phyloP scores from a whole-genome alignment of 2,888 invertebrate genomes.

The Yponomeuta evonymella region DNA sequence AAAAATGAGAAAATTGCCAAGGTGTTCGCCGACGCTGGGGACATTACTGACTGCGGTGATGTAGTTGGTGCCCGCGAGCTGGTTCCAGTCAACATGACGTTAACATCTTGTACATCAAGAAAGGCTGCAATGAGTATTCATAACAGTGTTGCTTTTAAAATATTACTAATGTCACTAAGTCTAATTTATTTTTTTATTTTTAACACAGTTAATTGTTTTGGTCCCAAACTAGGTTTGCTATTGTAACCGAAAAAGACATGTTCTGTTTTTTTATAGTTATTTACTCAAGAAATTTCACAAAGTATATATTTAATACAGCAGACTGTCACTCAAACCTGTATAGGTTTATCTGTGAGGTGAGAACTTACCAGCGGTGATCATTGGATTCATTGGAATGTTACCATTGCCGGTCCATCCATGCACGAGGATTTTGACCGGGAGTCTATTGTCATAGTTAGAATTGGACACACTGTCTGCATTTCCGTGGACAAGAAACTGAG shows the following conservation, averaged over 20 bases:
- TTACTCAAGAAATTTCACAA: too few relatives aligned
- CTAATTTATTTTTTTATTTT: neutral
- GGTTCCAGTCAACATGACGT: conserved; percentile 55
- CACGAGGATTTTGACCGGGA: conserved; percentile 43
- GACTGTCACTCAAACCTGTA: too few relatives aligned
- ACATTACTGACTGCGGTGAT: conserved; percentile 36
- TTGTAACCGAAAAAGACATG: neutral
- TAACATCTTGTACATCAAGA: conserved; percentile 40
- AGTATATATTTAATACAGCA: too few relatives aligned
- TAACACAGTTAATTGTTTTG: neutral
- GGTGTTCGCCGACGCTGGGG: conserved; percentile 41
- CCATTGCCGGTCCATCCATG: conserved; percentile 57
- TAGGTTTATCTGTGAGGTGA: too few relatives aligned
- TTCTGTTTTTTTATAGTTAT: too few relatives aligned
- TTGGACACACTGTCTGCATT: conserved; percentile 40
- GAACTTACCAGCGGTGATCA: conserved; percentile 31
- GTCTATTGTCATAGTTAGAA: conserved; percentile 39
- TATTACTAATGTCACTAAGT: neutral
- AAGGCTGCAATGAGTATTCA: conserved; percentile 28
- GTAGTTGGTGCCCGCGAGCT: conserved; percentile 36
- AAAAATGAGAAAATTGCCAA: conserved; percentile 48
- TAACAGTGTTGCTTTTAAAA: too few relatives aligned
- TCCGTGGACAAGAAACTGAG: conserved; percentile 42
- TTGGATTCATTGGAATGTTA: conserved; percentile 36
- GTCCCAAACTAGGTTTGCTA: neutral